Conservation (phyloP, 2,113 vertebrate genomes). For the Empidonax alnorum region DNA sequence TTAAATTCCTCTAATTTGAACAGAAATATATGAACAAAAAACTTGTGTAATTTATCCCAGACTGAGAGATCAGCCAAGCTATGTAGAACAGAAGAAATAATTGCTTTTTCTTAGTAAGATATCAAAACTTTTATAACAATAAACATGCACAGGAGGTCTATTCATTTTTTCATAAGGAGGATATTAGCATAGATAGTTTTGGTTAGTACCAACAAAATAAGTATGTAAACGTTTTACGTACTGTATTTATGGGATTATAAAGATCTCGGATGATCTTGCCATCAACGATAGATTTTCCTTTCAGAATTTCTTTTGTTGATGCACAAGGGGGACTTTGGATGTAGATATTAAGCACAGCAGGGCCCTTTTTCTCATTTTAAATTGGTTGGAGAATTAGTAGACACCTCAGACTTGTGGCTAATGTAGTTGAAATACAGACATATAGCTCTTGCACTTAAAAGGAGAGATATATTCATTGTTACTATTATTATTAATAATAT, state of each 20-base stretch:
- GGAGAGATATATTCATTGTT: not conserved
- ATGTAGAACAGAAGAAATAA: not conserved
- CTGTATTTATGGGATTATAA: conserved; percentile 3
- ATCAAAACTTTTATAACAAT: conserved; percentile 7
- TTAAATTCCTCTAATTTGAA: not conserved
- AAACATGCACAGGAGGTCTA: not conserved
- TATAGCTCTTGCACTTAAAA: not conserved
- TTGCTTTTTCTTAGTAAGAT: not conserved
- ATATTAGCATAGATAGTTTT: not conserved
- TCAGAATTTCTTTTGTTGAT: not conserved
- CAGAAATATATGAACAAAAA: not conserved
- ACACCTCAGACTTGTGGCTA: not conserved
- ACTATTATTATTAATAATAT: no score
- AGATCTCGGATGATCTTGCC: not conserved
- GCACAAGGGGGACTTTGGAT: not conserved
- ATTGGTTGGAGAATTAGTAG: not conserved
- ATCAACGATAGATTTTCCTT: not conserved
- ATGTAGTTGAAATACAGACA: not conserved
- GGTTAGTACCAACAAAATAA: not conserved
- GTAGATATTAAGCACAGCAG: not conserved
- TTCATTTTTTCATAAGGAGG: not conserved
- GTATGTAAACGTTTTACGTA: not conserved
- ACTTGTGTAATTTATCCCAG: not conserved
- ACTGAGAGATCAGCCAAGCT: not conserved
- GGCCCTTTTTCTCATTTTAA: not conserved